phyloP scores from a whole-genome alignment of 2,113 vertebrate species.

The Scartelaos histophorus region DNA sequence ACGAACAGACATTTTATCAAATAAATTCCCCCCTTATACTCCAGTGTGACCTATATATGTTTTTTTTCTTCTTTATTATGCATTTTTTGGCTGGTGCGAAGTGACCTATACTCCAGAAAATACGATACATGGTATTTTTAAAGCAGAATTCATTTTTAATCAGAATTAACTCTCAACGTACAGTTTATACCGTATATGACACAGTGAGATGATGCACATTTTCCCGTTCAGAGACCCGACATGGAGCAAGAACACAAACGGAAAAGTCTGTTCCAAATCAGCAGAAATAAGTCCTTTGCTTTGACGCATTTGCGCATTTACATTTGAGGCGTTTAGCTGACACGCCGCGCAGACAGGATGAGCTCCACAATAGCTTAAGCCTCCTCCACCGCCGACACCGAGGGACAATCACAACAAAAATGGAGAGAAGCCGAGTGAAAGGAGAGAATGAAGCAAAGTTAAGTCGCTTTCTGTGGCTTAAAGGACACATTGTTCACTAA shows the following conservation, averaged over 20 bases:
- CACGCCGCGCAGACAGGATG: constrained; percentile 25
- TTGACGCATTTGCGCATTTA: constrained; percentile 40
- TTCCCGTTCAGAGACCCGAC: constrained; percentile 24
- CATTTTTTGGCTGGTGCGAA: too few species aligned
- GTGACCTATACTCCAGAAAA: too few species aligned
- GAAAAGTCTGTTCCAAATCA: constrained; percentile 38
- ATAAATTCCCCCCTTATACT: too few species aligned
- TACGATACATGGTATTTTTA: too few species aligned
- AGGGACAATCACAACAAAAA: constrained; percentile 29
- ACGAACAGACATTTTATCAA: too few species aligned
- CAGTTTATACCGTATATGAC: background rate
- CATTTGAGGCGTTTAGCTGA: constrained; percentile 51
- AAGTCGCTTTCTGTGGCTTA: constrained; percentile 22
- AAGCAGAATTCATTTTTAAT: too few species aligned
- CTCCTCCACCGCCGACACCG: constrained; percentile 25
- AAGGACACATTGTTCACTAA: constrained; percentile 38
- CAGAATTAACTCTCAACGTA: too few species aligned
- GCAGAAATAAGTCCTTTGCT: constrained; percentile 39
- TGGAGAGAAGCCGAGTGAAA: constrained; percentile 29
- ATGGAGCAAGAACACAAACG: constrained; percentile 30
- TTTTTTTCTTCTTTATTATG: too few species aligned
- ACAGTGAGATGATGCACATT: constrained; percentile 22
- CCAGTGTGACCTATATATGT: too few species aligned
- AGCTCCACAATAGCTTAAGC: constrained; percentile 47
- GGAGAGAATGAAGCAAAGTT: constrained; percentile 22